Evolutionary conservation across 2,888 invertebrate species (phyloP), one percentile per base, ranked within the genome.

Genomic region (Boloria euphrosyne): DNA sequence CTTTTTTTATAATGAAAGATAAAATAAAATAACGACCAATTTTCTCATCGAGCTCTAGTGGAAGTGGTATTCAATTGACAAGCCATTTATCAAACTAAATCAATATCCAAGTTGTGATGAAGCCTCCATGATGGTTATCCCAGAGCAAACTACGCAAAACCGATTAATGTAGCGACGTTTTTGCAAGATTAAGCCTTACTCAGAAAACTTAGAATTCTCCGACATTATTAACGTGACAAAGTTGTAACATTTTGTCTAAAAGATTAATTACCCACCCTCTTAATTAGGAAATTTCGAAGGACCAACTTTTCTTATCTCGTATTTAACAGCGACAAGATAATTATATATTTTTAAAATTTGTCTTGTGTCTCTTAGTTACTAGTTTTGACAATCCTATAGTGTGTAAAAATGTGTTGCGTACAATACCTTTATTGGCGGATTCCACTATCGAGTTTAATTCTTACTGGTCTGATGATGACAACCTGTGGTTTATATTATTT

Each of bases 71-170:
- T 54, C 54, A 54, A 58, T 44, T 54, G 43, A 52, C 53, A 44
- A 62, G 22, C 49, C 50, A 68, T 68, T 68, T 61, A 62, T 68
- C 68, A 65, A 58, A 53, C 54, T 47, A 54, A 53, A 31, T 50
- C 67, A 61, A 61, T 60, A 65, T 6, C 44, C 46, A 53, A 62
- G 62, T 62, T 66, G 52, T 62, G 62, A 63, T 58, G 57, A 59
- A 59, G 49, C 66, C 49, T 10, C 31, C 4, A 43, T 31, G 54
- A 51, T 54, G 46, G 53, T 44, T 54, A 62, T 49, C 53, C 17
- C n/a, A 17, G 27, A 52, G 47, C 46, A 52, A 54, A 44, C 38
- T 49, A 59, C 14, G 18, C 16, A 16, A 62, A 62, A 18, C 13
- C 38, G 27, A 52, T 27, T 55, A 44, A 4, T 44, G 44, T 17